Evolutionary conservation across 2,113 vertebrate species (phyloP).

Genomic region (Monarcha castaneiventris): DNA sequence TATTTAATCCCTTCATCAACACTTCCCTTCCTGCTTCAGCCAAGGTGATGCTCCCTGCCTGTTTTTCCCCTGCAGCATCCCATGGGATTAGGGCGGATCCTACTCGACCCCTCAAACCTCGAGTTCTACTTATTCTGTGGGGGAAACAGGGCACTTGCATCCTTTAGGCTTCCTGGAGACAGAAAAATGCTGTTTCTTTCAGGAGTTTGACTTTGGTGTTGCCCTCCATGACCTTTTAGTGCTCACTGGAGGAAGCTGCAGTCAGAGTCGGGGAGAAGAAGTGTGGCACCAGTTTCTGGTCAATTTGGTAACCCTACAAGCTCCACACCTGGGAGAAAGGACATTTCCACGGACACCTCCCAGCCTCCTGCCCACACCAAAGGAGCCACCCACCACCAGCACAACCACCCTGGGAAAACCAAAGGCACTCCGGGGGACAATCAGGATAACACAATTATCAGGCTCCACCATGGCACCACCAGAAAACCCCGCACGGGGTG

Average conservation of each 20-base stretch:
- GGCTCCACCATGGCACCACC: neutral
- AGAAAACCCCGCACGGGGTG: rapidly evolving
- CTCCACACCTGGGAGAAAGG: neutral
- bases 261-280: rapidly evolving
- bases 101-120: neutral
- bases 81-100: rapidly evolving
- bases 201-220: neutral
- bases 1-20: neutral
- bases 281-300: neutral
- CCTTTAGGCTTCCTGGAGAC: neutral
- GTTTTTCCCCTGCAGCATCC: neutral
- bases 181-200: neutral
- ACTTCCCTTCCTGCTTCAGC: neutral
- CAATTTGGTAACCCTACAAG: neutral
- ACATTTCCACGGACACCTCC: neutral
- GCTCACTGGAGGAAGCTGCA: neutral
- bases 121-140: neutral
- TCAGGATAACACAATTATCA: neutral
- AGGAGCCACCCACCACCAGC: neutral
- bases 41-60: neutral
- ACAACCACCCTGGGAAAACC: neutral
- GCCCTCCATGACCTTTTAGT: neutral
- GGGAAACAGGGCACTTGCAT: rapidly evolving
- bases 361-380: neutral
- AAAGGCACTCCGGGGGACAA: neutral